Conservation (phyloP, 2,797 vertebrate genomes). For the Merluccius polli region DNA sequence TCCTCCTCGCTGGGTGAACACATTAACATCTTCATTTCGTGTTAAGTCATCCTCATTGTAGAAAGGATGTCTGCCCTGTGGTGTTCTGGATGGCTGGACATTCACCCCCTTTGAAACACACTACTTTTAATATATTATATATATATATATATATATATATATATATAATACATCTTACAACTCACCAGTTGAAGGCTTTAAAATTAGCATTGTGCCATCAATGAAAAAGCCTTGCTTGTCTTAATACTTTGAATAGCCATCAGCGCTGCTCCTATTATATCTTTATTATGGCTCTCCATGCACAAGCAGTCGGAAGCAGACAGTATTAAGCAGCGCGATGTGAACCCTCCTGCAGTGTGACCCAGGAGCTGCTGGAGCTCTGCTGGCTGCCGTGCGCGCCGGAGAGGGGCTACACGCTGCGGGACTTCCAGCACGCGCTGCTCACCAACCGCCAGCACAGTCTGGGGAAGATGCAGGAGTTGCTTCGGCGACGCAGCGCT, state of each 20-base stretch:
- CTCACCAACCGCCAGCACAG: conserved; percentile 48
- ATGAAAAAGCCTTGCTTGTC: neutral
- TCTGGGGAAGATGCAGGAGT: conserved; percentile 51
- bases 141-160: neutral
- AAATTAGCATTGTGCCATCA: neutral
- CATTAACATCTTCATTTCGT: neutral
- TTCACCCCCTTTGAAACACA: neutral
- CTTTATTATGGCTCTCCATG: too few relatives aligned
- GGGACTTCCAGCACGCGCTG: conserved; percentile 64
- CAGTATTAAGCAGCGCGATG: neutral
- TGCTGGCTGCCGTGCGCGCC: conserved; percentile 69
- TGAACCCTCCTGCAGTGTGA: conserved; percentile 58
- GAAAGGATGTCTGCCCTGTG: neutral
- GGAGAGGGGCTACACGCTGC: conserved; percentile 58
- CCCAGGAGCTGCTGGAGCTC: conserved; percentile 70
- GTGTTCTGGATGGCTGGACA: neutral
- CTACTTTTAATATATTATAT: neutral
- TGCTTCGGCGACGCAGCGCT: conserved; percentile 55
- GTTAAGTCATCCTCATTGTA: neutral
- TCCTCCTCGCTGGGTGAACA: conserved; percentile 71
- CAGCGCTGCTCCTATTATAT: neutral
- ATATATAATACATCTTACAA: neutral
- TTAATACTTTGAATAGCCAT: neutral
- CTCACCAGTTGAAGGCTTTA: neutral
- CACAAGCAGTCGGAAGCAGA: too few relatives aligned